Conservation (phyloP, 2,113 vertebrate genomes). For the Ifrita kowaldi region DNA sequence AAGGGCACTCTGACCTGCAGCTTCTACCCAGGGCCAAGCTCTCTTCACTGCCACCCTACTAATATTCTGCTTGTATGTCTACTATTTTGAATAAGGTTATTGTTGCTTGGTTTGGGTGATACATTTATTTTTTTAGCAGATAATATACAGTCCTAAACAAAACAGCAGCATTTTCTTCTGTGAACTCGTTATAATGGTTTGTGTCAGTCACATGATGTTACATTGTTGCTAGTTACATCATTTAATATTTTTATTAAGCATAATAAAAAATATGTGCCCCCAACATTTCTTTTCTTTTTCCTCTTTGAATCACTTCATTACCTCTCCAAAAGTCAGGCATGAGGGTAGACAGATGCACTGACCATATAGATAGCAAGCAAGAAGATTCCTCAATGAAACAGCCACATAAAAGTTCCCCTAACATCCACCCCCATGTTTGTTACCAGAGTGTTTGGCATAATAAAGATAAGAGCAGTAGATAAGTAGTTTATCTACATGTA, state of each 20-base stretch:
- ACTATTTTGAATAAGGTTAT: not conserved
- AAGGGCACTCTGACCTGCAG: accelerated
- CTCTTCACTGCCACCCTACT: not conserved
- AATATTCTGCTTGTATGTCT: not conserved
- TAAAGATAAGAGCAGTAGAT: conserved; percentile 59
- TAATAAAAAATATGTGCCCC: not conserved
- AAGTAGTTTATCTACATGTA: conserved; percentile 48
- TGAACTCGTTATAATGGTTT: not conserved
- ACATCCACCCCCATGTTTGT: not conserved
- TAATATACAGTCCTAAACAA: not conserved
- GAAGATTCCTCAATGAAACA: conserved; percentile 45
- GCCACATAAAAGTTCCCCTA: conserved; percentile 49
- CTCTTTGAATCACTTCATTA: not conserved
- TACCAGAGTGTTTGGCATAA: conserved; percentile 39
- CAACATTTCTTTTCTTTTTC: not conserved
- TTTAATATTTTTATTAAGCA: not conserved
- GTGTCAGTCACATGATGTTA: not conserved
- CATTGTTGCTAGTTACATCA: not conserved
- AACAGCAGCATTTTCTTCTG: not conserved
- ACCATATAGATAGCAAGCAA: conserved; percentile 16
- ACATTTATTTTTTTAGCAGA: not conserved
- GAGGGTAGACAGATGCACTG: conserved; percentile 2
- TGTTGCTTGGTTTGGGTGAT: not conserved
- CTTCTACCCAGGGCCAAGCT: not conserved
- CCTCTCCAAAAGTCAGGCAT: not conserved